Percentiles rank a stretch among this genome's conserved stretches.
Conservation (phyloP, 2,113 vertebrate genomes). For the Pseudorhombus dupliciocellatus region DNA sequence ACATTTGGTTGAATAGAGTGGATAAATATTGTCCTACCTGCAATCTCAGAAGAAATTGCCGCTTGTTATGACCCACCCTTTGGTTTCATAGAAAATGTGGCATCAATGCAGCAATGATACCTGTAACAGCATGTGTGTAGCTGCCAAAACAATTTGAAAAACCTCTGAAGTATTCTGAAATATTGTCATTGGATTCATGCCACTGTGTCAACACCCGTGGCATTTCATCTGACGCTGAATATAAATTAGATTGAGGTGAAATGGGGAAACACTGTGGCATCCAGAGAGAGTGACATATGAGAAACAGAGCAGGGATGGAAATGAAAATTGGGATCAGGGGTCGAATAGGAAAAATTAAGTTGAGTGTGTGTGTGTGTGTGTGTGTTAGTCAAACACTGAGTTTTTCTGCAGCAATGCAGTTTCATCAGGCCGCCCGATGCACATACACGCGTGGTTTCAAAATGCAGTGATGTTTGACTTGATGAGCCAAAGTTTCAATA, state of each 20-base stretch:
- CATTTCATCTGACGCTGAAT: constrained; percentile 21
- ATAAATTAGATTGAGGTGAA: constrained; percentile 20
- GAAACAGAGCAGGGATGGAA: constrained; percentile 26
- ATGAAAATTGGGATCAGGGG: constrained; percentile 28
- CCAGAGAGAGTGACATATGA: constrained; percentile 28
- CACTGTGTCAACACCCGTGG: background rate
- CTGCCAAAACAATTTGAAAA: background rate
- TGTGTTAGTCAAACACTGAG: too few species aligned
- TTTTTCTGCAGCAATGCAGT: background rate
- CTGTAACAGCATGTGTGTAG: background rate
- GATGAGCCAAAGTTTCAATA: background rate
- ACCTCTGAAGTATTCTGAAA: background rate
- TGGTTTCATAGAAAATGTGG: background rate
- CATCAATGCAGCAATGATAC: too few species aligned
- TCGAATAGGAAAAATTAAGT: constrained; percentile 36
- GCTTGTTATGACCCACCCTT: background rate
- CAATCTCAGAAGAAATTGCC: background rate
- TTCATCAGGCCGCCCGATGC: background rate
- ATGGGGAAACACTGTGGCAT: constrained; percentile 11
- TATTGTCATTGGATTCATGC: constrained; percentile 5
- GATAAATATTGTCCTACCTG: background rate
- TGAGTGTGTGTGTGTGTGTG: background rate
- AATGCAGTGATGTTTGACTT: background rate
- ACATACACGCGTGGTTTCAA: background rate
- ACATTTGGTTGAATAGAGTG: constrained; percentile 15